phyloP scores from a whole-genome alignment of 2,888 invertebrate species.

The Stegophylla sp. region DNA sequence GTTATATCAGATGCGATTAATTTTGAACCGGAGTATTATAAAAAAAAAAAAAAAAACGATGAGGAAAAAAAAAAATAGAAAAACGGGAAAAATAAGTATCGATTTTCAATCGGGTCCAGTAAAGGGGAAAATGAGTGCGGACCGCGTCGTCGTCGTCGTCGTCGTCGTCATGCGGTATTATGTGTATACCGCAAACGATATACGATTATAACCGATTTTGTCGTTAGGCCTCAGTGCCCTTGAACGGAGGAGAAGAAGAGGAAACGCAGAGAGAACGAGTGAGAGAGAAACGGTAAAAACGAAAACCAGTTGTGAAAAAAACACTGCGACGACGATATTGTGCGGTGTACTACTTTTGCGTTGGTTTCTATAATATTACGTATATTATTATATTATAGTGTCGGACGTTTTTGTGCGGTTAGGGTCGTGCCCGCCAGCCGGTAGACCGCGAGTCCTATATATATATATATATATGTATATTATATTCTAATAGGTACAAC shows the following conservation, averaged over 20 bases:
- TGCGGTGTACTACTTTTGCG: not conserved
- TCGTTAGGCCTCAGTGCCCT: constrained; percentile 12
- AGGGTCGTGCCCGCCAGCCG: not conserved
- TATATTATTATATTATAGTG: no score
- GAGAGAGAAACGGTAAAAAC: not conserved
- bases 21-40: not conserved
- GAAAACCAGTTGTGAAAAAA: not conserved
- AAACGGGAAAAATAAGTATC: not conserved
- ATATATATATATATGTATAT: not conserved
- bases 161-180: not conserved
- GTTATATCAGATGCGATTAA: constrained; percentile 30
- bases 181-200: not conserved
- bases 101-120: constrained; percentile 33
- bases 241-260: not conserved
- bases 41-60: not conserved
- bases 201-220: constrained; percentile 5
- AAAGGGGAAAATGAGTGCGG: not conserved
- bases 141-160: not conserved
- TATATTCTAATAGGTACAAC: not conserved
- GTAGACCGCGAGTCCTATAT: no score
- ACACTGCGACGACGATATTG: constrained; percentile 1
- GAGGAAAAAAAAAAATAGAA: not conserved
- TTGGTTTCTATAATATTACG: no score
- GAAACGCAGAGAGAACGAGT: constrained; percentile 2
- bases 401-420: not conserved